Base-by-base conservation (phyloP, 1,140 invertebrate species). In the Diorhabda elongata region DNA sequence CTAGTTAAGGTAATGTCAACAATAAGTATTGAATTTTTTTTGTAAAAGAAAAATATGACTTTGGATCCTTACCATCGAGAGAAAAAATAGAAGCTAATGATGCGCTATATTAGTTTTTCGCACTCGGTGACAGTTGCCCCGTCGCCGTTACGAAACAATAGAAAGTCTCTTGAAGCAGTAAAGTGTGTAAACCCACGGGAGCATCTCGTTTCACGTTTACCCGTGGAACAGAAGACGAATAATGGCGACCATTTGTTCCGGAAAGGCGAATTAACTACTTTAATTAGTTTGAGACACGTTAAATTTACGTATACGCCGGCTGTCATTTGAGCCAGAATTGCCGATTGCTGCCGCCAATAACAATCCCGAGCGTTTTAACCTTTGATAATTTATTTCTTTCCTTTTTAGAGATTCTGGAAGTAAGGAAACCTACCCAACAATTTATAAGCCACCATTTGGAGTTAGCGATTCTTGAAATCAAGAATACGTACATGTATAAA, bases 281-380 rank as follows among this genome's bases (percentile, higher is more conserved):
- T 80, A 80, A 80, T 80, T 80, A 80, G 77, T 80, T 80, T 73
- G 78, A 76, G 77, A 78, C 78, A 79, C 76, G 75, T 78, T 77
- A 72, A 78, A 80, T 80, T 80, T 80, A 80, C 76, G 75, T 75
- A 11, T 52, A 76, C 69, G 75, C 71, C 73, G 66, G 68, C 72
- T 78, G 77, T 76, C 77, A 73, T 77, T 75, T 71, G 56, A 26
- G 71, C 64, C 69, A 73, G 74, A 71, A 77, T 74, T 73, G 76
- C 72, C 74, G 73, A 78, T 77, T 75, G 73, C 68, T 43, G 52
- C 43, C 64, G 44, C 64, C 64, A 65, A 65, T 65, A 65, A 65
- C 64, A 65, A 58, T 65, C 65, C 44, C 65, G 57, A 7, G 42
- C 42, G 65, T 60, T 60, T 67, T 67, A 67, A 60, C 57, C 59